phyloP scores from a whole-genome alignment of 64 coral and sea anemone species.

The Cladopsammia gracilis region DNA sequence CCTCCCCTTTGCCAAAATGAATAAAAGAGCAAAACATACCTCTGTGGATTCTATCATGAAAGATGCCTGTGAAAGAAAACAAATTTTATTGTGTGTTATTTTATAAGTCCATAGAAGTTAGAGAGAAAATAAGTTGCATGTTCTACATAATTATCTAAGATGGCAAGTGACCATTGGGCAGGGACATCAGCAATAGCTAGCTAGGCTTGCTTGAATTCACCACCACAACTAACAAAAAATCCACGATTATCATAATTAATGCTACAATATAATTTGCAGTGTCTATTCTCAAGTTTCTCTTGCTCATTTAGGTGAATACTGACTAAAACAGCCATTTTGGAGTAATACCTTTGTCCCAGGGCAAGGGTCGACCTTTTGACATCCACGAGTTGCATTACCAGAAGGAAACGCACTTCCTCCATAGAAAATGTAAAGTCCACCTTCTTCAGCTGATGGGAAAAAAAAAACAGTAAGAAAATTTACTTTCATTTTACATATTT shows the following conservation, averaged over 20 bases:
- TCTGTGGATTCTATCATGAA: constrained; percentile 53
- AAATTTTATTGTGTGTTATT: background rate
- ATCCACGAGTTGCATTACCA: constrained; percentile 84
- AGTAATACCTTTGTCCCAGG: constrained; percentile 80
- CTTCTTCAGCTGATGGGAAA: constrained; percentile 83
- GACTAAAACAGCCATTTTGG: background rate
- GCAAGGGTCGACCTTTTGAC: constrained; percentile 75
- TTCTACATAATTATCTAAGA: too few relatives aligned
- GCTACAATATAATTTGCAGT: too few relatives aligned
- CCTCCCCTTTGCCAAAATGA: background rate
- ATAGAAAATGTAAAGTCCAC: constrained; percentile 82
- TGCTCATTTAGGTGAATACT: too few relatives aligned
- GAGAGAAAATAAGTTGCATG: too few relatives aligned
- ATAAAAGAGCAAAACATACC: constrained; percentile 40
- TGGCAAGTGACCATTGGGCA: too few relatives aligned
- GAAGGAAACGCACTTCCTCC: constrained; percentile 76
- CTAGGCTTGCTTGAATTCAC: too few relatives aligned
- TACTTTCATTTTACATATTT: background rate
- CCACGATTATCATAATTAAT: too few relatives aligned
- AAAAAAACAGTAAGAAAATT: background rate
- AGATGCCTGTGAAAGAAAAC: constrained; percentile 56
- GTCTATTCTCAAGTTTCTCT: too few relatives aligned
- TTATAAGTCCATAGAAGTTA: too few relatives aligned
- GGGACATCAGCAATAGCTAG: too few relatives aligned
- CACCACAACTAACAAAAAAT: too few relatives aligned